These are phyloP conservation scores for Drosophila jambulina DNA, from an alignment of 1,140 invertebrate species.

Conservation along the genomic window DNA sequence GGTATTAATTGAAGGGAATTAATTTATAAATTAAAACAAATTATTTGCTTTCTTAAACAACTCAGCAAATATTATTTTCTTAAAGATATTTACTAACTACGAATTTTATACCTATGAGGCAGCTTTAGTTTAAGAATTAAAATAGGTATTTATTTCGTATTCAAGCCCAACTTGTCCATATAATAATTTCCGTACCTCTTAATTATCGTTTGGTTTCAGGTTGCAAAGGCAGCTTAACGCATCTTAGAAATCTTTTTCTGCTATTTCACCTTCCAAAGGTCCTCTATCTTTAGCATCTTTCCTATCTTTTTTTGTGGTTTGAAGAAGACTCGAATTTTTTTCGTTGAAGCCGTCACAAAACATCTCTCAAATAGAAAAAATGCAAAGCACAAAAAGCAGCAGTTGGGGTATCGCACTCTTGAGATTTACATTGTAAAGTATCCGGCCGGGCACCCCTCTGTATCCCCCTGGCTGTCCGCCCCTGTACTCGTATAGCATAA, in stretches of 20 bases:
- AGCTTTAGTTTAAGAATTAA: background rate
- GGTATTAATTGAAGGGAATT: too few species aligned
- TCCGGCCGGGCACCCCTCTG: constrained; percentile 21
- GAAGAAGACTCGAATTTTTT: constrained; percentile 44
- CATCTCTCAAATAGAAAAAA: constrained; percentile 63
- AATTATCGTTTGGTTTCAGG: constrained; percentile 20
- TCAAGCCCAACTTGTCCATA: background rate
- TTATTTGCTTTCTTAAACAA: background rate
- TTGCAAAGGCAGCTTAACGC: constrained; percentile 18
- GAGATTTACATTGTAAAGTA: constrained; percentile 84
- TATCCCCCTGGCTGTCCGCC: background rate
- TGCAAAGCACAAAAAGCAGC: constrained; percentile 56
- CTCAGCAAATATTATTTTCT: background rate
- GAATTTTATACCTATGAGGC: background rate
- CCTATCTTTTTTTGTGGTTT: constrained; percentile 14
- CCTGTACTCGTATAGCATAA: constrained; percentile 19
- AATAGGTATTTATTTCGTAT: background rate
- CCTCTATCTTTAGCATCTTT: background rate
- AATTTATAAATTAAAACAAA: background rate
- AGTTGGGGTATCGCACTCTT: constrained; percentile 73
- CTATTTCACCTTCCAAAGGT: constrained; percentile 21
- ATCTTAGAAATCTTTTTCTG: constrained; percentile 12
- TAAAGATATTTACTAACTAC: background rate
- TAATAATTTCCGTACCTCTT: background rate
- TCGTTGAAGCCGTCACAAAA: constrained; percentile 62